Conservation (phyloP, 2,113 vertebrate genomes). For the Seriola rivoliana region DNA sequence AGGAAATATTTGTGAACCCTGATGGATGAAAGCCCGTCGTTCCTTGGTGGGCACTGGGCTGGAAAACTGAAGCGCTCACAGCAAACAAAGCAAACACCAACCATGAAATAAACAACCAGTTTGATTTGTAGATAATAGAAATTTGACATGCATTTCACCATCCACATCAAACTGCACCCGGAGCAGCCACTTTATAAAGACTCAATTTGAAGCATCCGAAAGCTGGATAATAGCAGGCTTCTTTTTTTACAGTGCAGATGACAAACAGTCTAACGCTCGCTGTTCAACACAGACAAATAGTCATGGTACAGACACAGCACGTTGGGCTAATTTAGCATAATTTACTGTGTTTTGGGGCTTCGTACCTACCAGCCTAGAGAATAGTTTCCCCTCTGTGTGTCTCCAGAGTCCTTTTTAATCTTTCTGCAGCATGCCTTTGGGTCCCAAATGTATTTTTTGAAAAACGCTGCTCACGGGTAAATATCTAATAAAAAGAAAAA, state of each 20-base stretch:
- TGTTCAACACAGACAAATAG: conserved; percentile 3
- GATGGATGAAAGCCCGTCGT: conserved; percentile 39
- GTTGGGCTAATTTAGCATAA: conserved; percentile 21
- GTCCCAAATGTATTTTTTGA: conserved; percentile 21
- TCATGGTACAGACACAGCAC: conserved; percentile 11
- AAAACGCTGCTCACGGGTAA: conserved; percentile 21
- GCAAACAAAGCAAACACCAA: conserved; percentile 34
- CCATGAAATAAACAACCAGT: conserved; percentile 29
- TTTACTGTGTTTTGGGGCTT: conserved; percentile 12
- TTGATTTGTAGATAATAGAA: conserved; percentile 45
- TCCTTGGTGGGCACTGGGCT: conserved; percentile 21
- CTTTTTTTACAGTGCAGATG: not conserved
- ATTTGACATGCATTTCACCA: conserved; percentile 32
- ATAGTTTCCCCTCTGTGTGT: conserved; percentile 3
- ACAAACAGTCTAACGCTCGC: conserved; percentile 15
- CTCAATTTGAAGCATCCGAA: conserved; percentile 1
- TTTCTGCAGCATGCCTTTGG: conserved; percentile 23
- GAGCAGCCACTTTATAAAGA: conserved; percentile 10
- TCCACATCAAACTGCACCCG: not conserved
- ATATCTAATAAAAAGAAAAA: conserved; percentile 41
- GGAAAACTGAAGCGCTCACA: conserved; percentile 23
- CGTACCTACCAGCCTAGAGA: conserved; percentile 8
- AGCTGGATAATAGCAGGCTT: conserved; percentile 7
- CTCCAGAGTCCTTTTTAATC: conserved; percentile 37
- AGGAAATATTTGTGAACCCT: conserved; percentile 43